These are phyloP conservation scores for Synodontis membranacea DNA, from an alignment of 2,113 vertebrate species.

Conservation along the genomic window DNA sequence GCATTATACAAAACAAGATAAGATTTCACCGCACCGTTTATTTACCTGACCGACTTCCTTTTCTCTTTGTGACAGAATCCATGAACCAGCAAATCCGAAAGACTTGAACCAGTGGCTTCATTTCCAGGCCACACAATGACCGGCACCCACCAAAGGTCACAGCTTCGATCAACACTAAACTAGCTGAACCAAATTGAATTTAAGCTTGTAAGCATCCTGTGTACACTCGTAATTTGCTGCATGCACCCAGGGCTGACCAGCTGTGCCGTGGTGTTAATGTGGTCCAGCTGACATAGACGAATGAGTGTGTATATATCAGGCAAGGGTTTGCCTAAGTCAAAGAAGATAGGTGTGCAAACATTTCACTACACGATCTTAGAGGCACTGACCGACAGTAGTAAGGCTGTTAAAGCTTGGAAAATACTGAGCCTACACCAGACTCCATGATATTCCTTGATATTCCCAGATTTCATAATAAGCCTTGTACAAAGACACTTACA, in stretches of 20 bases:
- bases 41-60: constrained; percentile 21
- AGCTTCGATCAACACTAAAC: not conserved
- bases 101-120: constrained; percentile 15
- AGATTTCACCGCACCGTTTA: constrained; percentile 17
- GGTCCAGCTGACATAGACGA: constrained; percentile 42
- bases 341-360: constrained; percentile 24
- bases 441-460: constrained; percentile 36
- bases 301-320: constrained; percentile 21
- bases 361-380: not conserved
- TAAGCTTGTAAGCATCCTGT: not conserved
- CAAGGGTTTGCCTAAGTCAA: constrained; percentile 15
- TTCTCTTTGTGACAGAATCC: constrained; percentile 45
- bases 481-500: not conserved
- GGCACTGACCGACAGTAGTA: not conserved
- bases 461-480: not conserved
- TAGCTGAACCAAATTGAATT: not conserved
- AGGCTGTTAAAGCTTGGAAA: constrained; percentile 19
- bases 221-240: not conserved
- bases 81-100: constrained; percentile 8
- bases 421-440: constrained; percentile 9
- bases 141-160: not conserved
- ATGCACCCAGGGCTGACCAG: not conserved
- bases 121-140: not conserved
- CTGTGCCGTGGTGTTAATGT: constrained; percentile 21
- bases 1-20: constrained; percentile 21